Conservation (phyloP, 2,888 invertebrate species). For the Quadroppia sp. region DNA sequence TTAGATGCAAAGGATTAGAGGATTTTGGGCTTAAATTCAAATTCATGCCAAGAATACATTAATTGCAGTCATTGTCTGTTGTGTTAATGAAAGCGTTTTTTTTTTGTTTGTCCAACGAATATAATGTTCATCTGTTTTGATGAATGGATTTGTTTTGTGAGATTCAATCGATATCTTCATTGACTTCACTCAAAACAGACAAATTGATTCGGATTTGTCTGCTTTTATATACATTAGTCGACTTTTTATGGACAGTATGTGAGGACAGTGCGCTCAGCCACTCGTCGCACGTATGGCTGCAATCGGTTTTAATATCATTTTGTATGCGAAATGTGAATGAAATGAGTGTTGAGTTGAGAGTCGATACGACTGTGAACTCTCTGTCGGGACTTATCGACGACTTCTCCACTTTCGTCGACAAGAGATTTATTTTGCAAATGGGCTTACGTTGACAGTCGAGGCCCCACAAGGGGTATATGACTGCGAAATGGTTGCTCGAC, state of each 20-base stretch:
- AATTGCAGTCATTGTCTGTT: too few relatives aligned
- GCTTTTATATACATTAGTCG: background rate
- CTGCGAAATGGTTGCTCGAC: conserved; percentile 22
- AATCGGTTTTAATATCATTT: too few relatives aligned
- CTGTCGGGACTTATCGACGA: background rate
- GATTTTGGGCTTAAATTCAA: too few relatives aligned
- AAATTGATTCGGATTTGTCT: background rate
- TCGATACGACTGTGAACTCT: conserved; percentile 1
- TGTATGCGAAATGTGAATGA: conserved; percentile 1
- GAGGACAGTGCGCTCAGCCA: background rate
- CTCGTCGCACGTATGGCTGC: conserved; percentile 6
- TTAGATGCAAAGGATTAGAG: too few relatives aligned
- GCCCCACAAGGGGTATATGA: conserved; percentile 14
- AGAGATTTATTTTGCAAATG: conserved; percentile 23
- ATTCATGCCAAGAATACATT: too few relatives aligned
- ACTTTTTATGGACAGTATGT: background rate
- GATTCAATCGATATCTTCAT: conserved; percentile 27
- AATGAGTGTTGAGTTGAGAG: background rate
- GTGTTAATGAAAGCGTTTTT: too few relatives aligned
- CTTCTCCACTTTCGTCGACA: conserved; percentile 3
- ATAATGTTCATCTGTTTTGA: background rate
- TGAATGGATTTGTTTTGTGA: background rate
- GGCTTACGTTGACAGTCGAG: background rate
- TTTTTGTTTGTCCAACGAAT: too few relatives aligned
- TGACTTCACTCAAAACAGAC: conserved; percentile 15